Evolutionary conservation across 2,113 vertebrate genomes (phyloP).

Genomic region (Tichodroma muraria): DNA sequence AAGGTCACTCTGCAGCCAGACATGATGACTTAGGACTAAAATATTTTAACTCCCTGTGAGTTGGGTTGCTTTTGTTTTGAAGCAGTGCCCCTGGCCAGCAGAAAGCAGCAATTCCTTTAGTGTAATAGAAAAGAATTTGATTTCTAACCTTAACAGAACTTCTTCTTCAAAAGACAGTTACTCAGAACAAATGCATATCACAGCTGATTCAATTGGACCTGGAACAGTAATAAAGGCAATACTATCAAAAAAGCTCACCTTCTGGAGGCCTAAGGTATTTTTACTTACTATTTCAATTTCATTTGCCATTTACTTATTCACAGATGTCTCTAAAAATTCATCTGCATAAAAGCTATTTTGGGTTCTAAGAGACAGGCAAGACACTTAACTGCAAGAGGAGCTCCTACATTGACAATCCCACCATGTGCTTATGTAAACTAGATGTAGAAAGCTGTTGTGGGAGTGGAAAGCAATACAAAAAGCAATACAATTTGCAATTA

Average conservation of each 20-base stretch:
- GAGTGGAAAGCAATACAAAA: neutral
- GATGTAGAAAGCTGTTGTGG: neutral
- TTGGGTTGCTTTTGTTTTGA: neutral
- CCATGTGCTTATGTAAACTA: neutral
- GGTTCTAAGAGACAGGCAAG: neutral
- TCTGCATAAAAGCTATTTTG: neutral
- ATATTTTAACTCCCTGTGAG: constrained; percentile 23
- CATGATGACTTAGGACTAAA: neutral
- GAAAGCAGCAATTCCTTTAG: neutral
- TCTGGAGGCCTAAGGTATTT: neutral
- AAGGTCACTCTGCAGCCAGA: constrained; percentile 35
- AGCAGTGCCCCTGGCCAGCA: neutral
- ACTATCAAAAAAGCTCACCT: neutral
- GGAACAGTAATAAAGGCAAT: neutral
- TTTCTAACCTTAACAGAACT: neutral
- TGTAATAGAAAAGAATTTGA: neutral
- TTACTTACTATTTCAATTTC: neutral
- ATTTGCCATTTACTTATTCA: neutral
- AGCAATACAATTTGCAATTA: neutral
- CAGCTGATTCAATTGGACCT: neutral
- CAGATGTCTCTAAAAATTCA: neutral
- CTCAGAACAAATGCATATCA: neutral
- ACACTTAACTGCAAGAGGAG: neutral
- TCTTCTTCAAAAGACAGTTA: neutral
- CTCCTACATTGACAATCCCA: neutral